Conservation (phyloP, 2,113 vertebrate species). For the Anoplopoma fimbria region DNA sequence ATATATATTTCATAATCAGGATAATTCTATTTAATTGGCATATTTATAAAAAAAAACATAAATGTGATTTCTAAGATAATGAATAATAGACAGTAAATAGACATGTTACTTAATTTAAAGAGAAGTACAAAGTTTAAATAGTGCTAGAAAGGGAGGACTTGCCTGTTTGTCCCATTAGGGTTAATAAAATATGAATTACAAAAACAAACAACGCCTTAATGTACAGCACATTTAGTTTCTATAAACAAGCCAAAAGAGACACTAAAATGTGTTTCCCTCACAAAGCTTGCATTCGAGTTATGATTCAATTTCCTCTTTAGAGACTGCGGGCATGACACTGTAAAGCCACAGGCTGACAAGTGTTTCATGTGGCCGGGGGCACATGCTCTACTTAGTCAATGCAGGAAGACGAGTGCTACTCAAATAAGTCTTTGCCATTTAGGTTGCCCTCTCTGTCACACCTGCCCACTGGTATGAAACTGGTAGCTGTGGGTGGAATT, state of each 20-base stretch:
- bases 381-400: slow-evolving; percentile 78
- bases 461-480: slow-evolving; percentile 79
- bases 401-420: slow-evolving; percentile 66
- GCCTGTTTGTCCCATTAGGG: not conserved
- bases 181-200: not conserved
- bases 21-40: not conserved
- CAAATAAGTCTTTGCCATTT: slow-evolving; percentile 71
- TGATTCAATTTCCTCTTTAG: slow-evolving; percentile 82
- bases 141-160: not conserved
- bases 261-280: slow-evolving; percentile 26
- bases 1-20: not conserved
- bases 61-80: not conserved
- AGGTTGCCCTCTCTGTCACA: slow-evolving; percentile 63
- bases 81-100: no score
- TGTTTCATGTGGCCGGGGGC: slow-evolving; percentile 77
- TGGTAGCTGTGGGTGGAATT: slow-evolving; percentile 67
- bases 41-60: not conserved
- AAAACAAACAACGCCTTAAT: not conserved
- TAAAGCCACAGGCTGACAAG: slow-evolving; percentile 72
- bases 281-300: slow-evolving; percentile 49
- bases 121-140: not conserved
- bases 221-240: not conserved
- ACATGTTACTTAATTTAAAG: not conserved
- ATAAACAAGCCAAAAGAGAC: not conserved
- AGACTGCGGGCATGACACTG: slow-evolving; percentile 76